phyloP scores from a whole-genome alignment of 2,888 invertebrate species.

The Sialis fuliginosa region DNA sequence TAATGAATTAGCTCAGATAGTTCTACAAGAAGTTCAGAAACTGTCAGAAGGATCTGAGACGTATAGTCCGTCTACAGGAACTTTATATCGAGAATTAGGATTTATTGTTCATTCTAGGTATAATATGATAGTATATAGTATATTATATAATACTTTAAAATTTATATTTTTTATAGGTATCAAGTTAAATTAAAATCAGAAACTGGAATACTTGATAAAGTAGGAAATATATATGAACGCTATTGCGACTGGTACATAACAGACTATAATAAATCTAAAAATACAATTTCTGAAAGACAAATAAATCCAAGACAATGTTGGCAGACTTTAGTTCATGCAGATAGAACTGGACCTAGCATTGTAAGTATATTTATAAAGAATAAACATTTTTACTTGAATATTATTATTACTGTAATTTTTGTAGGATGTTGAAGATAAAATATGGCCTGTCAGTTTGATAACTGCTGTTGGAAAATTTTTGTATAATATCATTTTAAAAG shows the following conservation, averaged over 20 bases:
- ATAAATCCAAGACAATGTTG: slow-evolving; percentile 51
- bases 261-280: slow-evolving; percentile 13
- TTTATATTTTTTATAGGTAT: slow-evolving; percentile 26
- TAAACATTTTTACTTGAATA: neutral
- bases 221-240: slow-evolving; percentile 33
- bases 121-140: slow-evolving; percentile 5
- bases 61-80: slow-evolving; percentile 50
- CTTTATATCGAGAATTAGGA: slow-evolving; percentile 50
- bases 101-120: slow-evolving; percentile 43
- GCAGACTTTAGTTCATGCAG: slow-evolving; percentile 40
- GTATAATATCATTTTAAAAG: slow-evolving; percentile 70
- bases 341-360: slow-evolving; percentile 35
- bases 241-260: slow-evolving; percentile 44
- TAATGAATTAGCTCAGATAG: slow-evolving; percentile 36
- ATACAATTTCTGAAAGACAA: neutral
- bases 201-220: slow-evolving; percentile 47
- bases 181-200: slow-evolving; percentile 46
- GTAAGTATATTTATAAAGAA: slow-evolving; percentile 17
- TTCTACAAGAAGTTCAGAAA: slow-evolving; percentile 49
- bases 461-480: slow-evolving; percentile 63
- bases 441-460: slow-evolving; percentile 49
- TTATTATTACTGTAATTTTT: neutral
- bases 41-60: slow-evolving; percentile 63
- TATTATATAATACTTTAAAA: neutral
- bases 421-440: slow-evolving; percentile 33